A percentile compares a stretch with the other conserved stretches of the same genome.
Conservation (phyloP, 2,797 vertebrate species). For the Sebastes iracundus region DNA sequence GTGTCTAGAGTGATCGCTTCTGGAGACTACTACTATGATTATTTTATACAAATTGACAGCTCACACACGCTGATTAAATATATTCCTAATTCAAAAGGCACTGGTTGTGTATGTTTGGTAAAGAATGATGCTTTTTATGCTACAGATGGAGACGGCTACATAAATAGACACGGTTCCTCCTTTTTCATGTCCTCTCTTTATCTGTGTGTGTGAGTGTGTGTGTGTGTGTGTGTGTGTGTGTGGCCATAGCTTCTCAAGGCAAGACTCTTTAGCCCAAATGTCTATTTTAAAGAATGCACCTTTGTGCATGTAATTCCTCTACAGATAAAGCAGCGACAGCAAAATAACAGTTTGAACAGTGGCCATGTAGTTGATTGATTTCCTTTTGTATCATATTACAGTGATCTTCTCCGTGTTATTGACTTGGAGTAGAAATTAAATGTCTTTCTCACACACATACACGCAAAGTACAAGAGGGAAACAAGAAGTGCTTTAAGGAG, state of each 20-base stretch:
- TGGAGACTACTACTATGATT: not conserved
- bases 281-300: constrained; percentile 3
- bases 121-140: constrained; percentile 21
- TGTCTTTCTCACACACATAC: constrained; percentile 2
- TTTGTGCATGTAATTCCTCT: not conserved
- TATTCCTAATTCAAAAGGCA: constrained; percentile 58
- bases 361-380: constrained; percentile 17
- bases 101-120: constrained; percentile 36
- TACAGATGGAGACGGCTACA: constrained; percentile 27
- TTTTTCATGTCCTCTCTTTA: not conserved
- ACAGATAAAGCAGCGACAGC: constrained; percentile 24
- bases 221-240: not conserved
- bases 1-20: not conserved
- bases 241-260: not conserved
- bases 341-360: constrained; percentile 7
- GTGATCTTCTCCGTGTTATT: constrained; percentile 3
- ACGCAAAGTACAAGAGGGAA: constrained; percentile 9
- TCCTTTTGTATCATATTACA: constrained; percentile 4
- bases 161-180: not conserved
- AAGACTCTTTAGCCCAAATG: not conserved
- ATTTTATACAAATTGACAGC: constrained; percentile 35
- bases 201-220: not conserved
- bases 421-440: constrained; percentile 15
- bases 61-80: constrained; percentile 3
- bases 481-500: constrained; percentile 38